Percentiles rank a stretch among this genome's conserved stretches.
phyloP scores from a whole-genome alignment of 2,888 invertebrate species.

The Parnassius smintheus region DNA sequence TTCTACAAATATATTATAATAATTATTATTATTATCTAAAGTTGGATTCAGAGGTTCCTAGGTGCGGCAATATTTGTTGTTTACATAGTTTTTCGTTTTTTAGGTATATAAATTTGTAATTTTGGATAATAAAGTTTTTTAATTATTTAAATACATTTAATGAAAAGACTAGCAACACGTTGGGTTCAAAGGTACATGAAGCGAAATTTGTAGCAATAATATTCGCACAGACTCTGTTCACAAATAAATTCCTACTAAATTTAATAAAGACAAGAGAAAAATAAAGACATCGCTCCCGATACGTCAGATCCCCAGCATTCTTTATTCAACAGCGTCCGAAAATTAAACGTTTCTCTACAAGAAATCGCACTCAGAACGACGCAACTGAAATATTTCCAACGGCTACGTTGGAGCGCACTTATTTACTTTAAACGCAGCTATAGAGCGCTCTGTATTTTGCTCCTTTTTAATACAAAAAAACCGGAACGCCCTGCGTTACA shows the following conservation, averaged over 20 bases:
- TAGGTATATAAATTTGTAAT: no score
- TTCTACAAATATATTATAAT: no score
- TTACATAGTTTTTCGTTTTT: no score
- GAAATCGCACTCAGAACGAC: slow-evolving; percentile 73
- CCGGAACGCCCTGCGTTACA: slow-evolving; percentile 64
- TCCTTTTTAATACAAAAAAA: slow-evolving; percentile 73
- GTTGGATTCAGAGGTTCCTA: no score
- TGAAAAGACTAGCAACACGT: no score
- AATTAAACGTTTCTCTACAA: slow-evolving; percentile 71
- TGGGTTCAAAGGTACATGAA: no score
- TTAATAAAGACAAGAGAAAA: slow-evolving; percentile 18
- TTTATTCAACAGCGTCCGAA: slow-evolving; percentile 75
- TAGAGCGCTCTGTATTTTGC: slow-evolving; percentile 59
- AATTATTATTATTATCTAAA: no score
- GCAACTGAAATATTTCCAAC: slow-evolving; percentile 66
- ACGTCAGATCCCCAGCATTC: slow-evolving; percentile 47
- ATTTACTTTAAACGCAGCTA: slow-evolving; percentile 56
- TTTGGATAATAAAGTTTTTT: no score
- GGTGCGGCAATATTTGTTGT: no score
- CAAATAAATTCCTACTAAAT: slow-evolving; percentile 11
- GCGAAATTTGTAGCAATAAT: background rate
- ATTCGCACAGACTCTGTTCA: slow-evolving; percentile 8
- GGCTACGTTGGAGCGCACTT: slow-evolving; percentile 62
- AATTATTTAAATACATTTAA: no score
- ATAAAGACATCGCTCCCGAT: slow-evolving; percentile 14